Conservation (phyloP, 1,140 invertebrate species). For the Thaumatotibia leucotreta region DNA sequence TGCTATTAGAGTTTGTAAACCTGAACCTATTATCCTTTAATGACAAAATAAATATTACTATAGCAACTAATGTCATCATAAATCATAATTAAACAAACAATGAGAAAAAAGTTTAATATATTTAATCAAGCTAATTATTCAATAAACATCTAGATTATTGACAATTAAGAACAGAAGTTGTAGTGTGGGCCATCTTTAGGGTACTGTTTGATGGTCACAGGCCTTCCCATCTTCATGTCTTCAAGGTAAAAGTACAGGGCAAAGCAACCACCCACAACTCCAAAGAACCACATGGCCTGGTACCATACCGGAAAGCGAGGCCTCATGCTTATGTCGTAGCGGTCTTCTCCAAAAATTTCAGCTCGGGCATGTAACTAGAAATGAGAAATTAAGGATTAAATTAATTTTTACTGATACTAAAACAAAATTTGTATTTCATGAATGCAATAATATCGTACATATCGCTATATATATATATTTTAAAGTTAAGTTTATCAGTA, state of each 20-base stretch:
- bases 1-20: too few species aligned
- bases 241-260: conserved; percentile 74
- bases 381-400: conserved; percentile 20
- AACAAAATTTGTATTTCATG: too few species aligned
- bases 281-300: conserved; percentile 75
- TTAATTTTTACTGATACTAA: too few species aligned
- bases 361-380: conserved; percentile 77
- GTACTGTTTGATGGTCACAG: conserved; percentile 77
- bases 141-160: not conserved
- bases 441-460: too few species aligned
- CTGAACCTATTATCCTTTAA: too few species aligned
- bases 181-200: conserved; percentile 78
- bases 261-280: conserved; percentile 68
- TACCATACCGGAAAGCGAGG: conserved; percentile 66
- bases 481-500: too few species aligned
- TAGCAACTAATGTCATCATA: too few species aligned
- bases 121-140: conserved; percentile 9
- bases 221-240: conserved; percentile 78
- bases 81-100: too few species aligned
- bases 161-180: conserved; percentile 68
- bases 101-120: not conserved
- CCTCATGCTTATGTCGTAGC: conserved; percentile 75
- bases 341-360: conserved; percentile 80
- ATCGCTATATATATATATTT: too few species aligned
- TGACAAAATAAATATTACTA: too few species aligned